Evolutionary conservation across 2,888 invertebrate genomes (phyloP).

Genomic region (Dendrolimus houi): DNA sequence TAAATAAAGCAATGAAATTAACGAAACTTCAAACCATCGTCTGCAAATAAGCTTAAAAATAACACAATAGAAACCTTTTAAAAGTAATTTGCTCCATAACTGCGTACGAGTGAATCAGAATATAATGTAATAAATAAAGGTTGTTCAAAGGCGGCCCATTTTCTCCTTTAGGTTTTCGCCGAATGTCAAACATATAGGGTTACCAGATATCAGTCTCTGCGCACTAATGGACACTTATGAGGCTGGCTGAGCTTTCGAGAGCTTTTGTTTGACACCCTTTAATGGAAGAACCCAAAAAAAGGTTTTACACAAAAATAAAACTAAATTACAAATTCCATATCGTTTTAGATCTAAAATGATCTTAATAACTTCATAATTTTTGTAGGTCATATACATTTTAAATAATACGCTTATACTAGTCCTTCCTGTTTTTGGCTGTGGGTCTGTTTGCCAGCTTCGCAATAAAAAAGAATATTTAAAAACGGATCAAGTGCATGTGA

Average conservation of each 20-base stretch:
- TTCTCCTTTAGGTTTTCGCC: slow-evolving; percentile 38
- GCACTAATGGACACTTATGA: slow-evolving; percentile 65
- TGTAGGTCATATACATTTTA: too few relatives aligned
- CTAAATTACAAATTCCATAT: slow-evolving; percentile 14
- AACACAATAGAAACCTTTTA: slow-evolving; percentile 1
- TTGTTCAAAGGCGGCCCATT: slow-evolving; percentile 38
- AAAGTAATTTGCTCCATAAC: too few relatives aligned
- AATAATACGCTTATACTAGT: too few relatives aligned
- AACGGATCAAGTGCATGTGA: too few relatives aligned
- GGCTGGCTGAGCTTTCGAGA: slow-evolving; percentile 42
- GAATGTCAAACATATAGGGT: slow-evolving; percentile 65
- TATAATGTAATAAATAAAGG: slow-evolving; percentile 12
- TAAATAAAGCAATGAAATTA: too few relatives aligned
- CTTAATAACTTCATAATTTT: too few relatives aligned
- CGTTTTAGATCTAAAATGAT: too few relatives aligned
- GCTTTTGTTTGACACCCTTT: slow-evolving; percentile 43
- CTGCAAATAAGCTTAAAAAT: neutral
- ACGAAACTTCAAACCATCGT: too few relatives aligned
- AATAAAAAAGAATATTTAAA: too few relatives aligned
- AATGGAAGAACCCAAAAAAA: slow-evolving; percentile 29
- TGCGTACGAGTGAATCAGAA: neutral
- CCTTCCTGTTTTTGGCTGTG: too few relatives aligned
- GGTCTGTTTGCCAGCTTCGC: too few relatives aligned
- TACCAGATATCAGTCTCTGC: slow-evolving; percentile 52
- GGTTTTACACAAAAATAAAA: slow-evolving; percentile 19